Evolutionary conservation across 1,140 invertebrate genomes (phyloP).

Genomic region (Pachyrhynchus sulphureomaculatus): DNA sequence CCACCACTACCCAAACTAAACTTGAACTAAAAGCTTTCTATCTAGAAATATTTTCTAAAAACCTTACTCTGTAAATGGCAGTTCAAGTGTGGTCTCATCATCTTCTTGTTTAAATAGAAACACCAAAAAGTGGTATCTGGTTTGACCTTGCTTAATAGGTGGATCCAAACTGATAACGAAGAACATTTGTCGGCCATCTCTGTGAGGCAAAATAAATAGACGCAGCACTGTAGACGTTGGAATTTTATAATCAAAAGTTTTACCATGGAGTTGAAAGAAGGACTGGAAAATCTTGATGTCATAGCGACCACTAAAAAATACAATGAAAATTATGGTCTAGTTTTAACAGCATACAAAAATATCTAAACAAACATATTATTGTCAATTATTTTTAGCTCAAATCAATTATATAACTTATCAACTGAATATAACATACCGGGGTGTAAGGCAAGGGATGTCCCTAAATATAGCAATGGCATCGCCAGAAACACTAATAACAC

Average conservation of each 20-base stretch:
- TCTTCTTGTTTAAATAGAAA: constrained; percentile 94
- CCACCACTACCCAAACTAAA: too few relatives aligned
- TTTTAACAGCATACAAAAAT: too few relatives aligned
- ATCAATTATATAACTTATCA: too few relatives aligned
- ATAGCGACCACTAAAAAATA: constrained; percentile 85
- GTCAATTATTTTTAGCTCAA: not conserved
- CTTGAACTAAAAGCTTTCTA: too few relatives aligned
- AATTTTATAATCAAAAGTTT: constrained; percentile 99
- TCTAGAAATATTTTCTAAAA: too few relatives aligned
- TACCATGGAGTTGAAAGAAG: constrained; percentile 98
- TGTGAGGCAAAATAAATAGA: constrained; percentile 94
- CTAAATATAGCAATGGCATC: constrained; percentile 97
- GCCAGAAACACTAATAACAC: constrained; percentile 95
- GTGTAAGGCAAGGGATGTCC: constrained; percentile 97
- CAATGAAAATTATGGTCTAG: not conserved
- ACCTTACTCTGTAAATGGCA: constrained; percentile 86
- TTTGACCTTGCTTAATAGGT: constrained; percentile 99
- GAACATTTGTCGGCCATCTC: constrained; percentile 97
- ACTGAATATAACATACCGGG: constrained; percentile 66
- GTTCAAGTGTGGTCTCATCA: constrained; percentile 91
- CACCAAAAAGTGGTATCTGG: constrained; percentile 93
- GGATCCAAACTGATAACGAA: constrained; percentile 99
- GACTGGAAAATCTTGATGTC: constrained; percentile 98
- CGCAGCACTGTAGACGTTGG: constrained; percentile 94
- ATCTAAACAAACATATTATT: too few relatives aligned